Evolutionary conservation across 2,797 vertebrate genomes (phyloP), one percentile per base, ranked within the genome.

Genomic region (Melanotaenia pygmaea): DNA sequence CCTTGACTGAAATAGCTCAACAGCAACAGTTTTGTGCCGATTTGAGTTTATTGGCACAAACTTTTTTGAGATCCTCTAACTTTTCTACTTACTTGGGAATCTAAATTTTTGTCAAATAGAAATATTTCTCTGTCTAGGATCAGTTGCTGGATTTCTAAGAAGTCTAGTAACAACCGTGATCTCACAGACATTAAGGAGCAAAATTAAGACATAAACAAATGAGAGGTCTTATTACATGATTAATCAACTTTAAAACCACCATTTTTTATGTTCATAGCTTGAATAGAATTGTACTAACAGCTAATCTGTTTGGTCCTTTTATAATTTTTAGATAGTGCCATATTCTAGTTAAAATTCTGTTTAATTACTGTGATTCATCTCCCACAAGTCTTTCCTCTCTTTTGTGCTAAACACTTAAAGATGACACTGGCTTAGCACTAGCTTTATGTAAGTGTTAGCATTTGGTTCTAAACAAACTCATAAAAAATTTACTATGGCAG

Each of bases 401-500:
- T 50, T 47, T n/a, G 1, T 47, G 45, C 6, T 20, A n/a, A 50
- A 47, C 18, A 34, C 16, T n/a, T 8, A 10, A 30, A n/a, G 1
- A 24, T 40, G 38, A 14, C 28, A 34, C 3, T 47, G 4, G 28
- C 32, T 71, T 32, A 57, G 0, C 30, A 7, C 47, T 47, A 14
- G 45, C 13, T 43, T 57, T 8, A 22, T 34, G 20, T 26, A 59
- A 47, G 58, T 69, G 7, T 65, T 22, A 64, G 37, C 51, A 35
- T 65, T 64, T 40, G 67, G 45, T 32, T 38, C 16, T n/a, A 74
- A 62, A 28, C 53, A 35, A 28, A 28, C 57, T 77, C 50, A 47
- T 28, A 35, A 24, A 60, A 37, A 18, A 12, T 7, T 20, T 8
- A 0, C n/a, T 20, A 51, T 40, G 28, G 12, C 32, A 0, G 38